Base-by-base conservation (phyloP, 2,113 vertebrate species). In the Rallus limicola region DNA sequence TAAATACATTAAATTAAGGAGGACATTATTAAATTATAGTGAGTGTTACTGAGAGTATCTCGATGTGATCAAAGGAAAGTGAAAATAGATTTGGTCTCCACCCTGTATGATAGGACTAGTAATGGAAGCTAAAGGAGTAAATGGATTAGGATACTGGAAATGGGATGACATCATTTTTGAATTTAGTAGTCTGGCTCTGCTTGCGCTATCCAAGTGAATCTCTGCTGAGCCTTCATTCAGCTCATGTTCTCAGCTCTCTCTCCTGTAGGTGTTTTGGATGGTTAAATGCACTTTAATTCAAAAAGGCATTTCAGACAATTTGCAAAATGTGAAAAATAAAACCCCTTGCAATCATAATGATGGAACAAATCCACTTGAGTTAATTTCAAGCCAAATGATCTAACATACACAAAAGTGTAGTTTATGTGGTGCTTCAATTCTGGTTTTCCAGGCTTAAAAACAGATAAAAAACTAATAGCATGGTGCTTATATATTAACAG, bases 261-360 rank as follows among this genome's bases (percentile, higher is more conserved):
- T 67, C 34, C 36, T 36, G 9, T 18, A 62, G 3, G 14, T 63
- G 26, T 2, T 12, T 67, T 40, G 21, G 13, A 44, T 40, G 52
- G 25, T 70, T 46, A 70, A 63, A 44, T 34, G 11, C 6, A 24
- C 7, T 81, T 69, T 14, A 53, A 33, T 24, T 4, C 12, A 33
- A 62, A 62, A 74, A 86, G 6, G 2, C 0, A 24, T 70, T 81
- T 84, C 29, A 38, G 20, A 13, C 26, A 33, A 69, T 16, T 53
- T 77, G 7, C 18, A 74, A 53, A 81, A 89, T 26, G 24, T 6
- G 8, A 86, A 70, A 91, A 91, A 34, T 52, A 38, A 48, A 31
- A 0, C 0, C 12, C 3, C 18, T 58, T 7, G 44, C 6, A 62
- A 48, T 19, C 0, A 2, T 28, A 60, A 29, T 0, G 0, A 15